A percentile compares a stretch with the other conserved stretches of the same genome.
Conservation (phyloP, 2,113 vertebrate species). For the Sinocyclocheilus anshuiensis region DNA sequence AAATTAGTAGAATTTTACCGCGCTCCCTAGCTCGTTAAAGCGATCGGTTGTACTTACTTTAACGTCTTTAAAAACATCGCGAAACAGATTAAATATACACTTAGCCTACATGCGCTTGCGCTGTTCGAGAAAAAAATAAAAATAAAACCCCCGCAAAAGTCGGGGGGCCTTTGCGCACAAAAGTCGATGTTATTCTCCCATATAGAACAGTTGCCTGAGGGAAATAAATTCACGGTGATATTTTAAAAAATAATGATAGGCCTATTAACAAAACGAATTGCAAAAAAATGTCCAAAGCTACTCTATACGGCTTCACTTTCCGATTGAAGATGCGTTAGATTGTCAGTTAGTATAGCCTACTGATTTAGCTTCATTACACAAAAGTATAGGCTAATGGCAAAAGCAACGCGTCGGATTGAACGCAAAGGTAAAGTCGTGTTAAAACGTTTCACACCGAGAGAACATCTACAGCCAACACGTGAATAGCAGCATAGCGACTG, state of each 20-base stretch:
- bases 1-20: neutral
- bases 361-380: neutral
- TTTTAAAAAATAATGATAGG: too few relatives aligned
- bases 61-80: neutral
- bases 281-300: neutral
- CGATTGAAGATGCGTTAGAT: constrained; percentile 11
- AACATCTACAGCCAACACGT: constrained; percentile 2
- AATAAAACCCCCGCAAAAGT: neutral
- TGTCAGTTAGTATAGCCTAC: neutral
- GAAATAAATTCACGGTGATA: neutral
- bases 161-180: neutral
- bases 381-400: neutral
- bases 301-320: neutral
- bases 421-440: neutral
- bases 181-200: neutral
- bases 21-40: neutral
- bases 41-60: neutral
- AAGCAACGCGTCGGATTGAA: neutral
- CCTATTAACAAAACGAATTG: neutral
- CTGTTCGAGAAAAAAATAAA: neutral
- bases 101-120: neutral
- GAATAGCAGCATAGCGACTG: neutral
- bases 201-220: neutral
- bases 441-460: neutral
- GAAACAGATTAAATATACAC: neutral